phyloP scores from a whole-genome alignment of 2,113 vertebrate genomes.

The Nothoprocta pentlandii region DNA sequence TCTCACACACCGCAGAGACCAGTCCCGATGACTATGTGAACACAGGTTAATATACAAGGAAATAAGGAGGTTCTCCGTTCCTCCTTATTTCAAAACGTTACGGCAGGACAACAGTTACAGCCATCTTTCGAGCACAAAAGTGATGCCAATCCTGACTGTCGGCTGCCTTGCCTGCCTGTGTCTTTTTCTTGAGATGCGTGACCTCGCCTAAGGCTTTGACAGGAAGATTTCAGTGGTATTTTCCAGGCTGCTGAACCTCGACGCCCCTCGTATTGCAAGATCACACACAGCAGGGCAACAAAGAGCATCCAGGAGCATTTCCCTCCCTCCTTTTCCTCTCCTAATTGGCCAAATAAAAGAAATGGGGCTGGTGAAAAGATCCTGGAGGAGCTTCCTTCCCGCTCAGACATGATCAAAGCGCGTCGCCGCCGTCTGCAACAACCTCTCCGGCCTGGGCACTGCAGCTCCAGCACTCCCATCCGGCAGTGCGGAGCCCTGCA shows the following conservation, averaged over 20 bases:
- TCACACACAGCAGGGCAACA: neutral
- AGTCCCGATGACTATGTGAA: neutral
- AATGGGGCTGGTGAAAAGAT: neutral
- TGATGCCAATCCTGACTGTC: neutral
- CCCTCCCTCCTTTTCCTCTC: neutral
- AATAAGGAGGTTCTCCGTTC: neutral
- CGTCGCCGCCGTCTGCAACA: neutral
- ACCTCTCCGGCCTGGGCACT: accelerated
- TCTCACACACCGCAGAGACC: neutral
- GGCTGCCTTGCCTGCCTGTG: neutral
- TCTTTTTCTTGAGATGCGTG: neutral
- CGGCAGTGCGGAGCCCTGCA: neutral
- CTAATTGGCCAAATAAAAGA: neutral
- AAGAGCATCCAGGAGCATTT: neutral
- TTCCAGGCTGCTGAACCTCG: neutral
- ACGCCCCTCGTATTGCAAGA: neutral
- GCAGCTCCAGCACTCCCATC: neutral
- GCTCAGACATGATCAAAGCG: neutral
- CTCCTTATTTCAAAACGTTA: neutral
- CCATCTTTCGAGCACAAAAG: neutral
- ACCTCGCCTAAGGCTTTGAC: neutral
- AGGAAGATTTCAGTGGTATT: neutral
- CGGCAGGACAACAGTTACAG: neutral
- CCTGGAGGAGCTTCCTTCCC: neutral
- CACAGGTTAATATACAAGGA: neutral